These are phyloP conservation scores for Semnornis frantzii DNA, from an alignment of 2,113 vertebrate species.

Conservation along the genomic window DNA sequence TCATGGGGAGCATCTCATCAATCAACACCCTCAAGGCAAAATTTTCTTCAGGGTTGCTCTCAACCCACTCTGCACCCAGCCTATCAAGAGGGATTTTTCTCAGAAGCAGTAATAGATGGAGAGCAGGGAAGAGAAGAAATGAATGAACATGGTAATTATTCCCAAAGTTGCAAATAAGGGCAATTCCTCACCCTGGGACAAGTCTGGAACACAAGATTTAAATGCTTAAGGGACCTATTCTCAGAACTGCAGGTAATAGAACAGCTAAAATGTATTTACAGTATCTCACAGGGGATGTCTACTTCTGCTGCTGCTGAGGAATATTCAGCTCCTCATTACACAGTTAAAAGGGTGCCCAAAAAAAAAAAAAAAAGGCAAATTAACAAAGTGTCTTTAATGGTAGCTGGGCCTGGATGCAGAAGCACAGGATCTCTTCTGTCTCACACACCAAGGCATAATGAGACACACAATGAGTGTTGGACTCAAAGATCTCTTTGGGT, in stretches of 20 bases:
- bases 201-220: conserved; percentile 75
- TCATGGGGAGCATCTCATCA: too few relatives aligned
- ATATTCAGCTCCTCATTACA: conserved; percentile 44
- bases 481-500: too few relatives aligned
- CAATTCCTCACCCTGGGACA: conserved; percentile 67
- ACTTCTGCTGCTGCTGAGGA: conserved; percentile 67
- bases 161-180: conserved; percentile 70
- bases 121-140: conserved; percentile 64
- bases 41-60: too few relatives aligned
- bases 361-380: conserved; percentile 36
- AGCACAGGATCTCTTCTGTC: not conserved
- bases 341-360: conserved; percentile 45
- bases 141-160: conserved; percentile 72
- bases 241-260: conserved; percentile 62
- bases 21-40: too few relatives aligned
- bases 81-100: not conserved
- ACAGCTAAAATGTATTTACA: conserved; percentile 72
- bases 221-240: conserved; percentile 69
- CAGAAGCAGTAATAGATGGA: conserved; percentile 65
- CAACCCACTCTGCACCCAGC: too few relatives aligned
- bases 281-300: conserved; percentile 57
- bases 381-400: not conserved
- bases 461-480: too few relatives aligned
- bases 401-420: conserved; percentile 15
- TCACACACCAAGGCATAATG: fast-evolving